Conservation (phyloP, 2,113 vertebrate species). For the Poeciliopsis turrubarensis region DNA sequence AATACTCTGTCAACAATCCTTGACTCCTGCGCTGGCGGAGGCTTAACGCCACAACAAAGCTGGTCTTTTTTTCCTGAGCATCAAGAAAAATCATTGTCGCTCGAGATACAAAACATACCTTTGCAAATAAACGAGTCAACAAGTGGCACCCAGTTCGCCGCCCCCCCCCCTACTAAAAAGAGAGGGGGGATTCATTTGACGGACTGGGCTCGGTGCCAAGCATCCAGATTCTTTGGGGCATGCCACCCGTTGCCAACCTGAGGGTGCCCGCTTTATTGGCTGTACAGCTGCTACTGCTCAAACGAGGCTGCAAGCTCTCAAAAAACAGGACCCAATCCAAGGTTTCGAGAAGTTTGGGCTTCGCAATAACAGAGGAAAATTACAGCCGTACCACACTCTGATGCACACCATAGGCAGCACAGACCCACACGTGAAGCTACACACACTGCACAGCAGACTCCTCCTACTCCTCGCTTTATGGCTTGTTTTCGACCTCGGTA, state of each 20-base stretch:
- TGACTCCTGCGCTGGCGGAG: conserved; percentile 35
- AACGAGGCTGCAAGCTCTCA: conserved; percentile 39
- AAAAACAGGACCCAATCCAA: conserved; percentile 52
- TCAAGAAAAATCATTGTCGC: conserved; percentile 16
- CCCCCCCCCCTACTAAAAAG: neutral
- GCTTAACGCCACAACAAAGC: conserved; percentile 42
- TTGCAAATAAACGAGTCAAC: conserved; percentile 71
- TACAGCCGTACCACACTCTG: conserved; percentile 16
- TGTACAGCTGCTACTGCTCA: conserved; percentile 68
- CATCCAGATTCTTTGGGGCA: conserved; percentile 68
- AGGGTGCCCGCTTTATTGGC: conserved; percentile 60
- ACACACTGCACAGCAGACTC: conserved; percentile 18
- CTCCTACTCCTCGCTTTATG: conserved; percentile 60
- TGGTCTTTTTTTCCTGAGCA: conserved; percentile 42
- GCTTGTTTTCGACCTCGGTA: conserved; percentile 67
- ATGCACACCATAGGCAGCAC: conserved; percentile 26
- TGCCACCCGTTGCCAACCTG: conserved; percentile 64
- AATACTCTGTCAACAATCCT: conserved; percentile 43
- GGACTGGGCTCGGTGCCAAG: conserved; percentile 70
- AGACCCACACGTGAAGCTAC: conserved; percentile 20
- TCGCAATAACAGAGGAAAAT: conserved; percentile 21
- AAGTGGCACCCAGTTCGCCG: conserved; percentile 68
- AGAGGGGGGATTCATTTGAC: conserved; percentile 51
- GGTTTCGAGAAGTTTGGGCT: conserved; percentile 47
- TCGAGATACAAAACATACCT: conserved; percentile 32